Evolutionary conservation across 2,888 invertebrate species (phyloP), one percentile per base, ranked within the genome.

Genomic region (Andrena haemorrhoa): DNA sequence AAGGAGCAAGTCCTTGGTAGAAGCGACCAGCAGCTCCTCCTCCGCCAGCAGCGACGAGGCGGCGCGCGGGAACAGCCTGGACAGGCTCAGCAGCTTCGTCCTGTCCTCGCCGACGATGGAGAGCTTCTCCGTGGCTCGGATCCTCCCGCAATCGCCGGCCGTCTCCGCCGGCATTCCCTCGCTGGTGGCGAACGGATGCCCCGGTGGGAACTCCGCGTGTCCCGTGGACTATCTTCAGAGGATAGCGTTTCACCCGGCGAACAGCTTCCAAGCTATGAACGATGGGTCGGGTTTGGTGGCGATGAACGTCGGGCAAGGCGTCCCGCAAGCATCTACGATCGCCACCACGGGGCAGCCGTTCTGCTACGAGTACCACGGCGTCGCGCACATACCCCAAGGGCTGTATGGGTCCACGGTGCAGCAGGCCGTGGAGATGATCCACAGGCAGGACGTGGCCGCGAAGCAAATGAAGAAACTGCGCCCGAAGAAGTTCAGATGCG

Each of bases 401-500:
- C 8, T 75, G 7, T 84, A 83, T 2, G 3, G 58, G 4, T 29
- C 78, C 0, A 53, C 69, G 5, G 72, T 93, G 29, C 91, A 91
- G 29, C 89, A 91, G 2, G 93, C 92, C 0, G 91, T 90, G 0
- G 86, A 90, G 2, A 70, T 89, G 7, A 83, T 94, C 0, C 89
- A 91, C 2, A 89, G 89, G 1, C 91, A 93, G 47, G 94, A 93
- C 8, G 85, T 82, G 0, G 90, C 79, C 0, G 92, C 89, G 0
- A 93, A 92, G 2, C 90, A 92, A 35, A 85, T 91, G 69, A 95
- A 96, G 85, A 97, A 98, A 90, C 96, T 97, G 88, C 95, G 98
- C 0, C 98, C 98, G 0, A 98, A 98, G 94, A 98, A 98, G 91
- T 98, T 98, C 94, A 96, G 97, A 87, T 98, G 99, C 91, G 97